Evolutionary conservation across 1,140 invertebrate species (phyloP).

Genomic region (Apis florea): DNA sequence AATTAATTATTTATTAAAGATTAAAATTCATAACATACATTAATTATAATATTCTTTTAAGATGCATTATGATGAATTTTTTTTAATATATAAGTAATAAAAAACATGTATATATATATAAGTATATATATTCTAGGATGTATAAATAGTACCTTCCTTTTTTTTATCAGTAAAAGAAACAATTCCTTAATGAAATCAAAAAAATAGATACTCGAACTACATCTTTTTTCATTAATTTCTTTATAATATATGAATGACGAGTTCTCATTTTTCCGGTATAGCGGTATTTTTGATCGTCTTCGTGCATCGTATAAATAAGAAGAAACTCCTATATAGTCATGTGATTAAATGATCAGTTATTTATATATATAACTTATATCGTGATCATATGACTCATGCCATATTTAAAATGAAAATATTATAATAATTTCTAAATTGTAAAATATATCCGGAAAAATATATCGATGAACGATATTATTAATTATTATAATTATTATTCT

Average conservation of each 20-base stretch:
- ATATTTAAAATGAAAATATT: background rate
- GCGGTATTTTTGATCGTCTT: constrained; percentile 12
- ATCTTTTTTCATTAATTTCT: background rate
- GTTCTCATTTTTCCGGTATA: background rate
- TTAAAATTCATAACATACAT: no score
- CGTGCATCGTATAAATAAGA: background rate
- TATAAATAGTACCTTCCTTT: background rate
- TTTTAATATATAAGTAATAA: no score
- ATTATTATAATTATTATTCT: background rate
- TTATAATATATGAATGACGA: constrained; percentile 13
- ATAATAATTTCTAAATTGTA: background rate
- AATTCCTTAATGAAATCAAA: background rate
- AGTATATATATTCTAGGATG: background rate
- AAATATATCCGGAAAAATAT: background rate
- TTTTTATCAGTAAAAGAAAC: background rate
- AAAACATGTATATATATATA: background rate
- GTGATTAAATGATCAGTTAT: background rate
- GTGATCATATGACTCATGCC: background rate
- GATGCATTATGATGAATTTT: no score
- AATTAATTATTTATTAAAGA: no score
- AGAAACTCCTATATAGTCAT: background rate
- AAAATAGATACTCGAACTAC: background rate
- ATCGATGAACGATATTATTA: background rate
- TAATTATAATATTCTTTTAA: no score
- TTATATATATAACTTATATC: background rate